Evolutionary conservation across 2,113 vertebrate species (phyloP), one percentile per base, ranked within the genome.

Genomic region (Noctilio leporinus): DNA sequence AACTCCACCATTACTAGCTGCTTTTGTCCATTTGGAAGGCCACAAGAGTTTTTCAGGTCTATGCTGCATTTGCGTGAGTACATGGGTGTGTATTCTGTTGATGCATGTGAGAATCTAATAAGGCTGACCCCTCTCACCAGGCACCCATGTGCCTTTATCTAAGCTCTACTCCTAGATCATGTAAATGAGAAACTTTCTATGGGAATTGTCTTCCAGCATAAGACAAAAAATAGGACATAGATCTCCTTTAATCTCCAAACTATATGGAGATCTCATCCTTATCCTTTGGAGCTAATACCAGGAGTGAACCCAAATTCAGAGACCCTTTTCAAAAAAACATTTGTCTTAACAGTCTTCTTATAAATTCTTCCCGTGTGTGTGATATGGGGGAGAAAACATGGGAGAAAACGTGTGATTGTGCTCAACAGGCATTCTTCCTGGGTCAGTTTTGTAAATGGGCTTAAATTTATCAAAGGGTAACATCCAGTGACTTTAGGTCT

Each of bases 331-430:
- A 64, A 30, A 40, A 43, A 40, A 35, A 0, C 7, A 51, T 72
- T 51, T 62, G 33, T 64, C 59, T 38, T 26, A 11, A 24, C 17
- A 59, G 8, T 35, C 11, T 20, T 35, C 38, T 69, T 8, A 16
- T 38, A 55, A 16, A 28, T 15, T 43, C 43, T 43, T 16, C 26
- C 15, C 12, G 7, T 26, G 30, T 26, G 10, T 70, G 33, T 35
- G 26, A 0, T 3, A 0, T 9, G 55, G 15, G 19, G 20, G 15
- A 75, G 14, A 53, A 2, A 28, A 17, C 43, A n/a, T n/a, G 19
- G 20, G 15, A 75, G 14, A 53, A 2, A 28, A 17, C 43, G n/a
- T n/a, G n/a, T 55, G 49, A 3, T 38, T 49, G 19, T 33, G 6
- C 12, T 80, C 75, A 55, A 30, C 16, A 81, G 19, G 2, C 45